Base-by-base conservation (phyloP, 2,797 vertebrate species). In the Pogonophryne albipinna region DNA sequence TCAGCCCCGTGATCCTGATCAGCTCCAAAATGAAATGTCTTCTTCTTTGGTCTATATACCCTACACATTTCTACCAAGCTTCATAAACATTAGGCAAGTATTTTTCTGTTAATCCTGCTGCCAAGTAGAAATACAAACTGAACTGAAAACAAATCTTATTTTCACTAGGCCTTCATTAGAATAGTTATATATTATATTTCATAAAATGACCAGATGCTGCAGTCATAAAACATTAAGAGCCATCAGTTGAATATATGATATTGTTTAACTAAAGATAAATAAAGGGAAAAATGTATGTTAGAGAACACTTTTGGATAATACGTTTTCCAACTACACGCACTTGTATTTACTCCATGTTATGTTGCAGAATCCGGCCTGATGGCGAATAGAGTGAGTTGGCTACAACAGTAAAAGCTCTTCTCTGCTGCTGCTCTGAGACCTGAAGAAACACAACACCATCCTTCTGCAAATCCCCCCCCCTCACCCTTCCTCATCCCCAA, bases 361-460 rank as follows among this genome's bases (percentile, higher is more conserved):
- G 23, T 50, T 27, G 41, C 31, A 46, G 16, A 49, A 55, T 34
- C 23, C 14, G 59, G 42, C 10, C 60, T 14, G 10, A 53, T 71
- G 17, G 58, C 66, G 62, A 67, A 38, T 4, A n/a, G 64, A 66
- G 58, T 2, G 42, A 64, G 60, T 23, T 50, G 20, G 76, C 49
- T 23, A 34, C 62, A 86, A 73, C 74, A 84, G 75, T 79, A 15
- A 74, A 56, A 68, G 53, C 51, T 69, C 38, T 20, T 73, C 45
- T 70, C 73, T 81, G 73, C 86, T 83, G 84, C 82, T 76, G 71
- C 34, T 81, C 64, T 49, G 51, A 75, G 76, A 89, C 80, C 55
- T 82, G 68, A 63, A 76, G 93, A 91, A 93, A 94, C 85, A 86
- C 76, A 90, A 92, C 78, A 91, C 91, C 85, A 13, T 50, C 68